Conservation (phyloP, 53 echinoderm and acorn worm species). For the Temnopleurus reevesii region DNA sequence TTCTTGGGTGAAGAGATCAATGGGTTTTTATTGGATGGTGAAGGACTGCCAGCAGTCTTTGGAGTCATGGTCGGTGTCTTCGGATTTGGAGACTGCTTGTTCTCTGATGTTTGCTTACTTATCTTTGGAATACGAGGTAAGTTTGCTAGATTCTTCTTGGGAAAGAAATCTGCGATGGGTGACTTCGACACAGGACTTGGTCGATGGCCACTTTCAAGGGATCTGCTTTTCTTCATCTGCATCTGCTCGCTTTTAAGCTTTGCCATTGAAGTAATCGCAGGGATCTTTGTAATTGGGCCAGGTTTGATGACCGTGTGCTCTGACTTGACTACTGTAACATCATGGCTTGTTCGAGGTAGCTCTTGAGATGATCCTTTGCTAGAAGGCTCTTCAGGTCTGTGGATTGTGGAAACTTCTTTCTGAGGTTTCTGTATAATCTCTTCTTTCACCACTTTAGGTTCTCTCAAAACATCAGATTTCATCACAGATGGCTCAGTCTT, state of each 20-base stretch:
- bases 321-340: constrained; percentile 34
- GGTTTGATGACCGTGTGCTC: constrained; percentile 44
- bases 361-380: neutral
- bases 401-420: constrained; percentile 41
- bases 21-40: neutral
- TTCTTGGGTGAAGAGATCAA: constrained; percentile 24
- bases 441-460: constrained; percentile 5
- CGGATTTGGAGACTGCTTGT: neutral
- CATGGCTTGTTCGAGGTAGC: constrained; percentile 11
- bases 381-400: constrained; percentile 18
- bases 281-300: constrained; percentile 43
- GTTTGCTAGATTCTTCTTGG: constrained; percentile 38
- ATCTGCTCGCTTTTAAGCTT: constrained; percentile 60
- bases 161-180: constrained; percentile 49
- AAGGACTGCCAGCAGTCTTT: neutral
- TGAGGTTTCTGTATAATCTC: constrained; percentile 12
- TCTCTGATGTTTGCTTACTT: constrained; percentile 51
- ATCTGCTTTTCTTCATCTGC: constrained; percentile 52
- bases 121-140: constrained; percentile 65
- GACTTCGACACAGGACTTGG: constrained; percentile 41
- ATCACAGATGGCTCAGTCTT: constrained; percentile 33
- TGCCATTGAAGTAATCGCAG: constrained; percentile 33
- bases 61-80: constrained; percentile 2
- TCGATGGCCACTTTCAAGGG: constrained; percentile 5
- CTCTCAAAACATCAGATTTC: constrained; percentile 47